Conservation (phyloP, 2,888 invertebrate genomes). For the Spialia ferax region DNA sequence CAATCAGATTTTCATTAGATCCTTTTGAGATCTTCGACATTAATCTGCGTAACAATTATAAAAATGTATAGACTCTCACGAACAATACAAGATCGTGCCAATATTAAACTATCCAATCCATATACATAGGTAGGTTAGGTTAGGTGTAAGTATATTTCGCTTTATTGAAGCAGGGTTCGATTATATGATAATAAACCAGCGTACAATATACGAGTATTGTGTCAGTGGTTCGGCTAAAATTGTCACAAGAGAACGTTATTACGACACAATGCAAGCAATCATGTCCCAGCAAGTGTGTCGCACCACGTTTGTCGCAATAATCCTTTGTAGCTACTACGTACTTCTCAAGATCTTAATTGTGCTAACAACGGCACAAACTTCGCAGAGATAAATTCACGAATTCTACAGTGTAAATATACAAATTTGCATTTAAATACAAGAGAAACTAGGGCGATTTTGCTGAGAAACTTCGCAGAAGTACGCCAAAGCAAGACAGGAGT, state of each 20-base stretch:
- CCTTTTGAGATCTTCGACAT: too few relatives aligned
- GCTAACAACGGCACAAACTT: conserved; percentile 24
- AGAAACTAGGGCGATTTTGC: conserved; percentile 6
- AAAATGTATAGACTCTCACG: too few relatives aligned
- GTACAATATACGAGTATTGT: conserved; percentile 10
- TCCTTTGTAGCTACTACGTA: conserved; percentile 22
- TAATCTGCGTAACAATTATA: too few relatives aligned
- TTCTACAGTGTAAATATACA: conserved; percentile 22
- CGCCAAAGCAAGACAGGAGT: not conserved
- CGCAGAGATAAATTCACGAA: conserved; percentile 16
- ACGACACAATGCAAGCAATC: conserved; percentile 34
- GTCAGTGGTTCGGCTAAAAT: conserved; percentile 21
- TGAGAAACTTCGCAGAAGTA: conserved; percentile 17
- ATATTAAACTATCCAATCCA: too few relatives aligned
- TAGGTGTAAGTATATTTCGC: too few relatives aligned
- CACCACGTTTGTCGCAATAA: conserved; percentile 26
- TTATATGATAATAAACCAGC: conserved; percentile 10
- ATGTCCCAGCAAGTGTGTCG: conserved; percentile 21
- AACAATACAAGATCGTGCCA: too few relatives aligned
- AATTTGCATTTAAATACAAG: conserved; percentile 33
- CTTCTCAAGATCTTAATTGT: conserved; percentile 32
- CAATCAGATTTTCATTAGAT: too few relatives aligned
- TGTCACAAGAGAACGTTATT: conserved; percentile 34
- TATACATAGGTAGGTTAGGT: too few relatives aligned
- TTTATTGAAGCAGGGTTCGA: not conserved